phyloP scores from a whole-genome alignment of 2,888 invertebrate genomes.

The Meandrusa payeni region DNA sequence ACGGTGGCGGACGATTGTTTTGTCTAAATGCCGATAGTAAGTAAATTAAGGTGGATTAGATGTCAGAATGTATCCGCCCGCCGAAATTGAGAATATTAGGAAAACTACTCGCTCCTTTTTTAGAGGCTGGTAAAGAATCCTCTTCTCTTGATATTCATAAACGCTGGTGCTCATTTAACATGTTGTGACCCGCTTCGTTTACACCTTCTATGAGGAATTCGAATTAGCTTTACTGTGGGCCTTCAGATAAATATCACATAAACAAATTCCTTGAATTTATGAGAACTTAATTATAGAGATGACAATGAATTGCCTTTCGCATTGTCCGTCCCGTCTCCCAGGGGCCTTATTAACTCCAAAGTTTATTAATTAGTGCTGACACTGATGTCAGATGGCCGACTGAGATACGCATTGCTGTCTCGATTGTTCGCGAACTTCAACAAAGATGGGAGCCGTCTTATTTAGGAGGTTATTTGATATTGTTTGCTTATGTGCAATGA shows the following conservation, averaged over 20 bases:
- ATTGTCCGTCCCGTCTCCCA: constrained; percentile 15
- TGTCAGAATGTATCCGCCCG: no score
- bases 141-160: no score
- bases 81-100: no score
- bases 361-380: constrained; percentile 57
- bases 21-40: no score
- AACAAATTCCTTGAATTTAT: constrained; percentile 10
- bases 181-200: no score
- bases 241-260: constrained; percentile 2
- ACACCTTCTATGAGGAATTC: no score
- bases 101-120: no score
- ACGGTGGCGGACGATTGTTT: no score
- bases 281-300: constrained; percentile 16
- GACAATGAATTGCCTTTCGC: constrained; percentile 12
- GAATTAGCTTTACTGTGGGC: no score
- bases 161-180: no score
- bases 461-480: constrained; percentile 35
- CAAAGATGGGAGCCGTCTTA: constrained; percentile 37
- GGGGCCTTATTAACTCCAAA: constrained; percentile 9
- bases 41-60: no score
- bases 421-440: constrained; percentile 53
- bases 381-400: constrained; percentile 64
- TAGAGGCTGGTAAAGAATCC: no score
- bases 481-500: constrained; percentile 12
- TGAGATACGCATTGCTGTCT: constrained; percentile 61